A percentile compares a stretch with the other conserved stretches of the same genome.
These are phyloP conservation scores for Catharus ustulatus DNA, from an alignment of 2,797 vertebrate genomes.

Conservation along the genomic window DNA sequence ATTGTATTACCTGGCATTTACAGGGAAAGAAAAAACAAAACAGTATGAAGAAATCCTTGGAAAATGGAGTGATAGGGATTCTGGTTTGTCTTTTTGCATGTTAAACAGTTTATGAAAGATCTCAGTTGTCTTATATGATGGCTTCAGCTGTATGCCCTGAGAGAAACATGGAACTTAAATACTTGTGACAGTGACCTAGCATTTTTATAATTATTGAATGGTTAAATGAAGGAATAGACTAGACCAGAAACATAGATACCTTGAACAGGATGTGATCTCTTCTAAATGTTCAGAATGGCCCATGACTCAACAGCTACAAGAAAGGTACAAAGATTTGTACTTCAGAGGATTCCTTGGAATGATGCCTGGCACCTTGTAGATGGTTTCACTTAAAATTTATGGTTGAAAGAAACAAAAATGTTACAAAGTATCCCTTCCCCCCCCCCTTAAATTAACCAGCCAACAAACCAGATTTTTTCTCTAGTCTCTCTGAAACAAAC, in stretches of 20 bases:
- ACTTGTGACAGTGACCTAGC: background rate
- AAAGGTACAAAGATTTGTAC: background rate
- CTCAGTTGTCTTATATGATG: background rate
- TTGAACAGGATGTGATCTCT: background rate
- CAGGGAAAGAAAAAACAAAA: background rate
- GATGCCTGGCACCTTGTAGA: background rate
- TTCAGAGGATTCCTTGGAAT: background rate
- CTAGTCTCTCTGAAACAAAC: background rate
- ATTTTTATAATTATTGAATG: background rate
- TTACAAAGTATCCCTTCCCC: background rate
- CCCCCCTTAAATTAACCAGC: background rate
- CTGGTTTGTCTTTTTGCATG: background rate
- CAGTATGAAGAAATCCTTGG: rapidly evolving
- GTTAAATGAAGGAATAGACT: background rate
- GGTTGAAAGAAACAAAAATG: background rate
- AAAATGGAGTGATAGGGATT: background rate
- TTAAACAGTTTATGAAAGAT: background rate
- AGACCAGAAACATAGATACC: background rate
- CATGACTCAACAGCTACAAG: background rate
- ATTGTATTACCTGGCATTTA: background rate
- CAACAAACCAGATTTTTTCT: background rate
- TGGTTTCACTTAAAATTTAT: background rate
- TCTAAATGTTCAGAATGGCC: background rate
- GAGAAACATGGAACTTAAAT: background rate
- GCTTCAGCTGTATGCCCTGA: background rate